These are phyloP conservation scores for Apamea epomidion DNA, from an alignment of 2,888 invertebrate genomes.

Conservation along the genomic window DNA sequence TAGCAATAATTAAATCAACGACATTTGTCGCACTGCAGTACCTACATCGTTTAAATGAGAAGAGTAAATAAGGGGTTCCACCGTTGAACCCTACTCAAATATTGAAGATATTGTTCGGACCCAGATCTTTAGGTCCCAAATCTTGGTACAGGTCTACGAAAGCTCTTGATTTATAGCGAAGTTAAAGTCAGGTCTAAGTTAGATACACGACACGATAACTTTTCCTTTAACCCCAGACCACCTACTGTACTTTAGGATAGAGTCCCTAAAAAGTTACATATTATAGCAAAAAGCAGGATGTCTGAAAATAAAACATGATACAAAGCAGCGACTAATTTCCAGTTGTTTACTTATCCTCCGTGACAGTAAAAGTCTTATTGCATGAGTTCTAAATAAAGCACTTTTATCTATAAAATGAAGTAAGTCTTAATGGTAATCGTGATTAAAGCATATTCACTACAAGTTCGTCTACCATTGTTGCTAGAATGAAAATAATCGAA, in stretches of 20 bases:
- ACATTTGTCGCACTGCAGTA: constrained; percentile 44
- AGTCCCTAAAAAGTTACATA: neutral
- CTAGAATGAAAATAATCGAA: neutral
- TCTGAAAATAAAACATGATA: constrained; percentile 5
- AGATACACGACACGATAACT: neutral
- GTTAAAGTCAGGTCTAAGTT: constrained; percentile 30
- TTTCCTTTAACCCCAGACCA: constrained; percentile 4
- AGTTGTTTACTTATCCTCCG: neutral
- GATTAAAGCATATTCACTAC: constrained; percentile 1
- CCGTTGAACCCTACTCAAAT: constrained; percentile 48
- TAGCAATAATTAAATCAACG: neutral
- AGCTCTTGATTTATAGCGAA: constrained; percentile 43
- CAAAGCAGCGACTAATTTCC: constrained; percentile 2
- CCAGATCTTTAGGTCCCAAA: constrained; percentile 17
- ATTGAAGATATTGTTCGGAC: constrained; percentile 29
- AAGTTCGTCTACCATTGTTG: neutral
- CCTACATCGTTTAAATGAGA: constrained; percentile 23
- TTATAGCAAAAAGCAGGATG: neutral
- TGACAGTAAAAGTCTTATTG: constrained; percentile 13
- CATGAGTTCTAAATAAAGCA: constrained; percentile 8
- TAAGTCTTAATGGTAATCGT: constrained; percentile 3
- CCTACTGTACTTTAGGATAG: neutral
- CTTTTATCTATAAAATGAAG: constrained; percentile 3
- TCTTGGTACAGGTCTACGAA: constrained; percentile 32
- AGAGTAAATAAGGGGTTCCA: neutral